Evolutionary conservation across 2,888 invertebrate genomes (phyloP), one percentile per base, ranked within the genome.

Genomic region (Drosophila differens): DNA sequence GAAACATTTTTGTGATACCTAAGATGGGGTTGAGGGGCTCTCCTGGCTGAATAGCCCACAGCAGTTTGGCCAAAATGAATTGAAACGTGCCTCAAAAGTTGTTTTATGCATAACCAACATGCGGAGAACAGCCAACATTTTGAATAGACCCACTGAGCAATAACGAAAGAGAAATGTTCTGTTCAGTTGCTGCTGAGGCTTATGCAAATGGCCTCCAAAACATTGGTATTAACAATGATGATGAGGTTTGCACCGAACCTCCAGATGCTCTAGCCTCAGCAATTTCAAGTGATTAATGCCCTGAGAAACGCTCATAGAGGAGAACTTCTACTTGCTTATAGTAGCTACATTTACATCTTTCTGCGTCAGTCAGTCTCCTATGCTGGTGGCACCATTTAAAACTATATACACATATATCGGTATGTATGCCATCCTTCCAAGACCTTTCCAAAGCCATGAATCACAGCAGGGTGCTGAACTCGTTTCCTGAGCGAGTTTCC

Each of bases 31-130:
- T 61, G 60, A 25, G 12, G 28, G 39, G 37, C 25, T 16, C 16
- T 22, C 5, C 37, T 37, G 30, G 5, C 25, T 12, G 57, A 32
- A 37, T 25, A 59, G 44, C 28, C 33, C 33, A 54, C 58, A 58
- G 62, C 72, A 72, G 76, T 70, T 71, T 70, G 47, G 62, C 63
- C 57, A n/a, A 77, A 83, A 79, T 76, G 76, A 78, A 75, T 83
- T 81, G 81, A 78, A 83, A 83, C 81, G 81, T 83, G 81, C 70
- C 72, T 70, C 68, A 83, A 71, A 74, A 83, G 52, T 83, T 72
- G 64, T 80, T 82, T 72, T 70, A 77, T 80, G 81, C 81, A 80
- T 65, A 76, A 65, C 77, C 61, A 64, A 72, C 66, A 67, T 75
- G 66, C 59, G 71, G 63, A 54, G 55, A 76, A 54, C 80, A 54